phyloP scores from a whole-genome alignment of 2,797 vertebrate species.

The Microcaecilia unicolor region DNA sequence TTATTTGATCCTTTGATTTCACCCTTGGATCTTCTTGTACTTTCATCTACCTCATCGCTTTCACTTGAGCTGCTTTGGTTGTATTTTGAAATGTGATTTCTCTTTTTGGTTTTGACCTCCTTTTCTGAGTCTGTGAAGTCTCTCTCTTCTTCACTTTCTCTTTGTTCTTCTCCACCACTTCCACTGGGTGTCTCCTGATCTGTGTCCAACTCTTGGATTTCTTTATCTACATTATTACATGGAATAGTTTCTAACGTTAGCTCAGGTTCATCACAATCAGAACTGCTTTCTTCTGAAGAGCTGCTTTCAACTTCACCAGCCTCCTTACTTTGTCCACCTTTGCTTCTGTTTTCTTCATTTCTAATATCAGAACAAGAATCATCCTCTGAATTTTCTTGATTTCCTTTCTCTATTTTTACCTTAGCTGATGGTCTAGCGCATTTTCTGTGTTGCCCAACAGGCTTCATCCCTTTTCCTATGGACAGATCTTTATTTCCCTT shows the following conservation, averaged over 20 bases:
- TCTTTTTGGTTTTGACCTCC: neutral
- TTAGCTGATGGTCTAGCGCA: neutral
- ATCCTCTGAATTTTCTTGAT: neutral
- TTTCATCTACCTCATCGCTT: neutral
- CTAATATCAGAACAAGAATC: constrained; percentile 18
- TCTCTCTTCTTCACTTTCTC: constrained; percentile 1
- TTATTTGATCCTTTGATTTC: too few relatives aligned
- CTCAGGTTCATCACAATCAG: neutral
- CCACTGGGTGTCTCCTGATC: neutral
- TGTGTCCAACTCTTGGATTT: neutral
- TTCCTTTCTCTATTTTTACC: constrained; percentile 5
- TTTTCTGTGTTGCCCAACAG: neutral
- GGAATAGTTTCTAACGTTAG: neutral
- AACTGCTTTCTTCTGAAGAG: constrained; percentile 4
- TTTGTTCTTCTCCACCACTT: constrained; percentile 2
- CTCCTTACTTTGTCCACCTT: neutral
- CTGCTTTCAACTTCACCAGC: neutral
- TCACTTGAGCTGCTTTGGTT: neutral
- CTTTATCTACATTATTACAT: neutral
- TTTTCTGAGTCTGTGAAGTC: neutral
- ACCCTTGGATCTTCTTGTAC: neutral
- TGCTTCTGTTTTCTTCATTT: neutral
- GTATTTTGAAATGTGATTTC: neutral
- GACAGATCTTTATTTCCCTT: neutral
- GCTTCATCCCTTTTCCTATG: neutral